Evolutionary conservation across 2,888 invertebrate genomes (phyloP).

Genomic region (Tetragnatha montana): DNA sequence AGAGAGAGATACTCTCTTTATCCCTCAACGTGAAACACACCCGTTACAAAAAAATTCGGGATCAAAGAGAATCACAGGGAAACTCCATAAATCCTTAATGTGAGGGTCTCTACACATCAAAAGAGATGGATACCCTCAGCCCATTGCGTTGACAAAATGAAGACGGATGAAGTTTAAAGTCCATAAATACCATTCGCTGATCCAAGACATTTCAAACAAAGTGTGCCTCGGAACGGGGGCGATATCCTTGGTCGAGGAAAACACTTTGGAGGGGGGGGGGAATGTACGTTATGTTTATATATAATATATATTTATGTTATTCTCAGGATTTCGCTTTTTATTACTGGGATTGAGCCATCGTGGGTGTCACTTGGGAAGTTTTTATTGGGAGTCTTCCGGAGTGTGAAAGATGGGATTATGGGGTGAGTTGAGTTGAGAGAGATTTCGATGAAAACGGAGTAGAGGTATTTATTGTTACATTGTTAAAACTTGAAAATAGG

Average conservation of each 20-base stretch:
- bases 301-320: background rate
- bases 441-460: too few relatives aligned
- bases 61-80: background rate
- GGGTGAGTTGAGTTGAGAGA: too few relatives aligned
- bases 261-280: background rate
- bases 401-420: too few relatives aligned
- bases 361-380: background rate
- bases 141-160: background rate
- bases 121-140: too few relatives aligned
- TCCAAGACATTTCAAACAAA: background rate
- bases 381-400: background rate
- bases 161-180: background rate
- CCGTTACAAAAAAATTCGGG: background rate
- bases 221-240: background rate
- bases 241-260: background rate
- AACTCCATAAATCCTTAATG: too few relatives aligned
- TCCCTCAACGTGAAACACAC: too few relatives aligned
- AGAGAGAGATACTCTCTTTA: too few relatives aligned
- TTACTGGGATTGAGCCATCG: background rate
- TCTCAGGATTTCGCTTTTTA: background rate
- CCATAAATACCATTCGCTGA: background rate
- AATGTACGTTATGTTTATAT: background rate
- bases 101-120: too few relatives aligned
- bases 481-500: too few relatives aligned
- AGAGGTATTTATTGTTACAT: too few relatives aligned